phyloP scores from a whole-genome alignment of 2,888 invertebrate genomes.

The Mesorhabditis spiculigera region DNA sequence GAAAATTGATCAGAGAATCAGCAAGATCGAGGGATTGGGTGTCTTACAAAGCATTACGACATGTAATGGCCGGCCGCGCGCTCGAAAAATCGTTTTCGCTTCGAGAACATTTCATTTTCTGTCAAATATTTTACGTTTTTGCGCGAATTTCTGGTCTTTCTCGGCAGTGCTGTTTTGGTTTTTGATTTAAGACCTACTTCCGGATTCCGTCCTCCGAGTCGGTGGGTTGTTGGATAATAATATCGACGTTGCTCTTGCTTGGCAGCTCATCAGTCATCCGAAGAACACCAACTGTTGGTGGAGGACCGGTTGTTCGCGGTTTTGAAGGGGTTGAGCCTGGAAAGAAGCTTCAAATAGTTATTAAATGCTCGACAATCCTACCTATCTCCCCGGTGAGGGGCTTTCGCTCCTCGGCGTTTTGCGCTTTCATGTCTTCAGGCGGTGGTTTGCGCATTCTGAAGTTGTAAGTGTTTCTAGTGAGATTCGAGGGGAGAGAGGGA shows the following conservation, averaged over 20 bases:
- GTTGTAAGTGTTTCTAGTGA: background rate
- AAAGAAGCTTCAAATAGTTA: too few relatives aligned
- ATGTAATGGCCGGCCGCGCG: too few relatives aligned
- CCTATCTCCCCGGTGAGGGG: conserved; percentile 1
- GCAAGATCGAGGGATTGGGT: too few relatives aligned
- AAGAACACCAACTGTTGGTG: background rate
- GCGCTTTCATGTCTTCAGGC: background rate
- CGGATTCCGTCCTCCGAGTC: background rate
- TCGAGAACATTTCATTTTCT: too few relatives aligned
- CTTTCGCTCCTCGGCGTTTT: background rate
- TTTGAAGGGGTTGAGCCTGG: background rate
- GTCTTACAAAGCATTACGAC: too few relatives aligned
- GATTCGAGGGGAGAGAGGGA: too few relatives aligned
- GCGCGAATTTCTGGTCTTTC: too few relatives aligned
- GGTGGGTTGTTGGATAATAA: background rate
- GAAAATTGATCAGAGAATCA: too few relatives aligned
- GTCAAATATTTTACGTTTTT: too few relatives aligned
- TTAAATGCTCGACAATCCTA: background rate
- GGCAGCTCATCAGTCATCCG: background rate
- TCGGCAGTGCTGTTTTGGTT: too few relatives aligned
- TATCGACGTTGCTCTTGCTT: background rate
- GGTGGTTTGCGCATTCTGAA: conserved; percentile 2
- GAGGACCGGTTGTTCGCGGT: background rate
- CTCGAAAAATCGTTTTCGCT: too few relatives aligned
- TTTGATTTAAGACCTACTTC: too few relatives aligned